Conservation (phyloP, 2,113 vertebrate genomes). For the Lontra canadensis region DNA sequence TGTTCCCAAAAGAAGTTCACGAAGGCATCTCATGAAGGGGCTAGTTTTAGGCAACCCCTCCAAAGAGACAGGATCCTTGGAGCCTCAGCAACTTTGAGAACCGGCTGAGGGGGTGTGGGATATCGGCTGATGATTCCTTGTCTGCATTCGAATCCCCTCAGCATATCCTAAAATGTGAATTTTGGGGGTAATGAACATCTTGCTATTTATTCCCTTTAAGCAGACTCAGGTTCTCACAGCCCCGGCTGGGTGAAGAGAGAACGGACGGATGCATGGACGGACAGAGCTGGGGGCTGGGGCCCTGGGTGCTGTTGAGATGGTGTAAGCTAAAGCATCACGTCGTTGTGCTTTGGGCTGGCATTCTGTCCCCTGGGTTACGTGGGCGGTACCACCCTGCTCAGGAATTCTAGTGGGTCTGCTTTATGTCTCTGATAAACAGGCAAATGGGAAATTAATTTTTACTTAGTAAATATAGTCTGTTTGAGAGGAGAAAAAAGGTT, state of each 20-base stretch:
- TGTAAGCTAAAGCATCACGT: rapidly evolving
- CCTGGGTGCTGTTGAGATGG: neutral
- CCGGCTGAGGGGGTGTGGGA: neutral
- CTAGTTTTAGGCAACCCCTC: neutral
- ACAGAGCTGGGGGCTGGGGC: neutral
- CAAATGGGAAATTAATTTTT: neutral
- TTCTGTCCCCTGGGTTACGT: too few species aligned
- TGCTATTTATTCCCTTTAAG: neutral
- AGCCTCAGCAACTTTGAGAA: neutral
- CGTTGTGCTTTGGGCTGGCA: neutral
- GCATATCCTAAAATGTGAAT: rapidly evolving
- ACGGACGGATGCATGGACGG: rapidly evolving
- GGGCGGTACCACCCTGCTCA: neutral
- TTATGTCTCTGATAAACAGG: neutral
- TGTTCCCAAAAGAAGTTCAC: neutral
- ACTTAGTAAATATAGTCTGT: neutral
- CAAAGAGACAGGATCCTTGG: neutral
- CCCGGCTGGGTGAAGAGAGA: neutral
- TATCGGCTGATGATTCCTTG: neutral
- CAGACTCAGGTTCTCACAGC: neutral
- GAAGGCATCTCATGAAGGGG: neutral
- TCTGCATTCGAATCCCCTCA: neutral
- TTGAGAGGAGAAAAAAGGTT: neutral
- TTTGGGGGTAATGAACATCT: neutral
- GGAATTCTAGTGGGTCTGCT: neutral